Conservation (phyloP, 92 coral and sea anemone genomes). For the Pocillopora grandis region DNA sequence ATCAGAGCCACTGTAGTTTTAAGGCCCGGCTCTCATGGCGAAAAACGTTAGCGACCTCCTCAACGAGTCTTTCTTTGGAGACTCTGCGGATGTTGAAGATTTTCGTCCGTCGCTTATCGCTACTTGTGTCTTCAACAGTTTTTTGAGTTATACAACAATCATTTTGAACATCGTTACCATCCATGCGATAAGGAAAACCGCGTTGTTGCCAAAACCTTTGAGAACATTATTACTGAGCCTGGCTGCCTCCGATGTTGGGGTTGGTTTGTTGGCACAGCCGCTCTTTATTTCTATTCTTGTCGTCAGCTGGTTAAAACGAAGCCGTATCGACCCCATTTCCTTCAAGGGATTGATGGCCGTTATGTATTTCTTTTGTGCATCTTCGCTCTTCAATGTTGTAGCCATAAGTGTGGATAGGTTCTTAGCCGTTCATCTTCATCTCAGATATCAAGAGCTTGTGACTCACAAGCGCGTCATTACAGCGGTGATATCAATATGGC, state of each 20-base stretch:
- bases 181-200: not conserved
- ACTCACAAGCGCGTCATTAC: slow-evolving; percentile 15
- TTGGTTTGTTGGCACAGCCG: not conserved
- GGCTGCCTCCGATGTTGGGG: not conserved
- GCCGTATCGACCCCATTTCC: not conserved
- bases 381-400: not conserved
- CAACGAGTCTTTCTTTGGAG: not conserved
- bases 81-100: not conserved
- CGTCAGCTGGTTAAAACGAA: not conserved
- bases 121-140: not conserved
- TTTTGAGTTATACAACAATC: not conserved
- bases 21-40: not conserved
- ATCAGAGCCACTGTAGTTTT: too few species aligned
- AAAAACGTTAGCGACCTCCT: not conserved
- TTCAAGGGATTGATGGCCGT: not conserved
- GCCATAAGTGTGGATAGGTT: slow-evolving; percentile 10
- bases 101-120: not conserved
- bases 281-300: not conserved
- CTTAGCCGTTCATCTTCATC: slow-evolving; percentile 17
- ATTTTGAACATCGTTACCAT: not conserved
- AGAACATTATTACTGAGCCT: not conserved
- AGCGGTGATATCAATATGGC: slow-evolving; percentile 10
- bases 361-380: not conserved
- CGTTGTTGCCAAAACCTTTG: not conserved
- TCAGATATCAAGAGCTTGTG: slow-evolving; percentile 24